Evolutionary conservation across 1,140 invertebrate genomes (phyloP).

Genomic region (Megathymus violae): DNA sequence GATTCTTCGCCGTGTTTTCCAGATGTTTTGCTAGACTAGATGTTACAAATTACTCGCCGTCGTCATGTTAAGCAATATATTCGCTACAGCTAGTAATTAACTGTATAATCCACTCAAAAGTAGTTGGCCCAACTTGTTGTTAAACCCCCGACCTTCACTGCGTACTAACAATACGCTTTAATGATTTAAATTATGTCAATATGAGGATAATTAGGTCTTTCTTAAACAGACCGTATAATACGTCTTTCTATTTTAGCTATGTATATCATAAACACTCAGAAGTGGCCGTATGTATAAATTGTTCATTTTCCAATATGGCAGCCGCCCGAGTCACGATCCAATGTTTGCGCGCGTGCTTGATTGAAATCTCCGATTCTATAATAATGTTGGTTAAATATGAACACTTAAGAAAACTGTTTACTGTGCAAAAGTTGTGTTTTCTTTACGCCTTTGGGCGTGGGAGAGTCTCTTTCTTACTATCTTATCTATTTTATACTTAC

Average conservation of each 20-base stretch:
- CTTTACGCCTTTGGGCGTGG: too few relatives aligned
- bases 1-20: too few relatives aligned
- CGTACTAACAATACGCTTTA: too few relatives aligned
- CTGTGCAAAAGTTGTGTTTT: constrained; percentile 8
- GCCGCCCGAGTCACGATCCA: constrained; percentile 17
- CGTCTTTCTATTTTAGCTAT: not conserved
- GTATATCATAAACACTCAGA: constrained; percentile 2
- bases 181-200: not conserved
- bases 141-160: too few relatives aligned
- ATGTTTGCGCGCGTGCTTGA: constrained; percentile 35
- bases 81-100: too few relatives aligned
- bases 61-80: too few relatives aligned
- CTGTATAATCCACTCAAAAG: too few relatives aligned
- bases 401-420: constrained; percentile 19
- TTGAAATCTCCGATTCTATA: constrained; percentile 32
- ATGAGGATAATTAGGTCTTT: not conserved
- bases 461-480: too few relatives aligned
- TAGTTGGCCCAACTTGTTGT: too few relatives aligned
- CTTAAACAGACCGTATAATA: not conserved
- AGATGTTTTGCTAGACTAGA: too few relatives aligned
- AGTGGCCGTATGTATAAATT: constrained; percentile 14
- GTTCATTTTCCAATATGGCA: constrained; percentile 31
- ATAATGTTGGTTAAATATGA: constrained; percentile 18
- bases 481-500: too few relatives aligned
- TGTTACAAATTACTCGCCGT: too few relatives aligned